Conservation (phyloP, 2,797 vertebrate species). For the Tapirus indicus region DNA sequence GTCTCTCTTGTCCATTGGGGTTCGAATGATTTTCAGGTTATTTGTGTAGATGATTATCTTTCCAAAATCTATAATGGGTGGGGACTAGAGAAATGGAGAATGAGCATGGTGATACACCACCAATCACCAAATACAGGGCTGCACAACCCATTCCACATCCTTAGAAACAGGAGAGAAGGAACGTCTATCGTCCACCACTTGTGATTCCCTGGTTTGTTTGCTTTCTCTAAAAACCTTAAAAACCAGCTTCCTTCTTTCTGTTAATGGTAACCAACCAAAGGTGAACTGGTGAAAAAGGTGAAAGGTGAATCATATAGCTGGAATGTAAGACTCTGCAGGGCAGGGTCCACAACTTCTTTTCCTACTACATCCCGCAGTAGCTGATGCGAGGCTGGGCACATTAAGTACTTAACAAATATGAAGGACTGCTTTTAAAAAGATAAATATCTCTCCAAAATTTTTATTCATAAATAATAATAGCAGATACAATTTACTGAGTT, state of each 20-base stretch:
- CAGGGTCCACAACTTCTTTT: background rate
- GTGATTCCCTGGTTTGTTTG: background rate
- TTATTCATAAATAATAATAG: background rate
- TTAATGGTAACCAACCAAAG: background rate
- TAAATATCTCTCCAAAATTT: background rate
- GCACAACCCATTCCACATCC: background rate
- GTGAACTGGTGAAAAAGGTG: background rate
- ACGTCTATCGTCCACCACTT: background rate
- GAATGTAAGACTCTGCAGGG: background rate
- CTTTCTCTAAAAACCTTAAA: background rate
- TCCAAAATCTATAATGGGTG: constrained; percentile 95
- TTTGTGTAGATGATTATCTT: constrained; percentile 99
- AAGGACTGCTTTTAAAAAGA: background rate
- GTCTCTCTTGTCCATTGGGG: constrained; percentile 92
- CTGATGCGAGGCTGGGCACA: background rate
- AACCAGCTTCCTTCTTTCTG: background rate
- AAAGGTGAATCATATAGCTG: background rate
- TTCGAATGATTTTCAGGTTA: constrained; percentile 96
- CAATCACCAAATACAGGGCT: background rate
- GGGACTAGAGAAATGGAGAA: constrained; percentile 84
- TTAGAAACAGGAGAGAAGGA: background rate
- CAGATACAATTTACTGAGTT: background rate
- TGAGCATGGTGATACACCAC: background rate
- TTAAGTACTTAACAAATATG: background rate
- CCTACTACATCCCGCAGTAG: background rate